Evolutionary conservation across 2,797 vertebrate genomes (phyloP).

Genomic region (Scolopax bukidnonensis): DNA sequence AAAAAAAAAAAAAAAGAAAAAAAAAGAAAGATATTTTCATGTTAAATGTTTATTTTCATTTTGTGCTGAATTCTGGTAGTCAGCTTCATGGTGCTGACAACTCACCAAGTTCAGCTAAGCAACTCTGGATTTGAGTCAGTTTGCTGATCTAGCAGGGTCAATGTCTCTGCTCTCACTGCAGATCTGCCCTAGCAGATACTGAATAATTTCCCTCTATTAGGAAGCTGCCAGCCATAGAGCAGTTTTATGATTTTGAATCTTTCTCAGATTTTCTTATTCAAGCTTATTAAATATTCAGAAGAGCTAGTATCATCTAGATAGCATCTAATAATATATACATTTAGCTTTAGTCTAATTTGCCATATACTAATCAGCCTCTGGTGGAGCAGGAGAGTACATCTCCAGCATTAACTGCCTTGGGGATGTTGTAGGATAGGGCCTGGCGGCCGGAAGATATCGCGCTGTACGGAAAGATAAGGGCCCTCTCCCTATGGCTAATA

Average conservation of each 20-base stretch:
- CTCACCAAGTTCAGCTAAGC: not conserved
- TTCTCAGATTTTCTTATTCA: not conserved
- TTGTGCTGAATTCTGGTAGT: not conserved
- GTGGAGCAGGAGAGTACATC: not conserved
- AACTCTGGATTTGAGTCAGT: not conserved
- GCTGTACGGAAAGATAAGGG: too few relatives aligned
- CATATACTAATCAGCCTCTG: not conserved
- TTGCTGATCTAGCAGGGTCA: not conserved
- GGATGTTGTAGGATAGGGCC: too few relatives aligned
- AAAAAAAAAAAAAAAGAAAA: not conserved
- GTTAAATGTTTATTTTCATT: not conserved
- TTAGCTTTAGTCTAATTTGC: not conserved
- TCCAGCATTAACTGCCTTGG: fast-evolving
- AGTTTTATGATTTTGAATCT: not conserved
- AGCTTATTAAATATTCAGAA: not conserved
- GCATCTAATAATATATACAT: not conserved
- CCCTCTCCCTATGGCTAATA: too few relatives aligned
- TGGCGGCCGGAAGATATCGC: too few relatives aligned
- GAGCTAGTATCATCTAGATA: not conserved
- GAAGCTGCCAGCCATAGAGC: not conserved
- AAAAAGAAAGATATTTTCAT: not conserved
- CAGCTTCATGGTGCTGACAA: not conserved
- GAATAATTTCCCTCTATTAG: not conserved
- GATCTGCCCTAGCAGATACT: not conserved
- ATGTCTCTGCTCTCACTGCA: not conserved